These are phyloP conservation scores for Ichneumoninae sp. DNA, from an alignment of 2,888 invertebrate species.

Conservation along the genomic window DNA sequence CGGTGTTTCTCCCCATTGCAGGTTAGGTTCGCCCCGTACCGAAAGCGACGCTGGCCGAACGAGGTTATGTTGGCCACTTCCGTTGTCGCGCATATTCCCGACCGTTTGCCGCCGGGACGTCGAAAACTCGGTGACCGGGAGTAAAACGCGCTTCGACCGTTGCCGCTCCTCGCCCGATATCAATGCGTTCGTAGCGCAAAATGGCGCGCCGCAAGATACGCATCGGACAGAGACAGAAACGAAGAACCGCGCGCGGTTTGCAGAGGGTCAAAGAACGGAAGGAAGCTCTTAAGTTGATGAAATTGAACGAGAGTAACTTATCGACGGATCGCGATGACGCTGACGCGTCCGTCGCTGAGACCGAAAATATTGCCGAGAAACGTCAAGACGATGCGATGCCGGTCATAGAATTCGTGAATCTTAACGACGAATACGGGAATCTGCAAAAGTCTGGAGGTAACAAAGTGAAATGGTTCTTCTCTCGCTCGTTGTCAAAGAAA, in stretches of 20 bases:
- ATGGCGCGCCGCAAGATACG: slow-evolving; percentile 37
- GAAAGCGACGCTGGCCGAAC: background rate
- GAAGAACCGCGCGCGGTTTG: slow-evolving; percentile 9
- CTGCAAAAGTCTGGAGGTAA: slow-evolving; percentile 15
- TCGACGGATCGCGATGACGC: background rate
- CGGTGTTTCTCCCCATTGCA: background rate
- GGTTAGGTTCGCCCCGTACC: background rate
- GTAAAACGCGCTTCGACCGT: background rate
- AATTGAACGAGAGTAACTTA: background rate
- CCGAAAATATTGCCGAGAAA: background rate
- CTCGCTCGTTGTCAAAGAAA: background rate
- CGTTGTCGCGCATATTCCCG: background rate
- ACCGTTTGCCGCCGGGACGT: background rate
- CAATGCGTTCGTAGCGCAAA: slow-evolving; percentile 12
- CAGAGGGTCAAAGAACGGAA: slow-evolving; percentile 10
- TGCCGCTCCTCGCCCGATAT: background rate
- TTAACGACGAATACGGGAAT: background rate
- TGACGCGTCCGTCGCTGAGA: background rate
- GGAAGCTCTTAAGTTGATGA: background rate
- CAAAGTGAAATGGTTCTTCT: background rate
- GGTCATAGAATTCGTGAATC: slow-evolving; percentile 9
- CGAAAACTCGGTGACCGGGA: background rate
- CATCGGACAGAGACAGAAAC: slow-evolving; percentile 39
- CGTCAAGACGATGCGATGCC: slow-evolving; percentile 6
- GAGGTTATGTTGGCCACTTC: slow-evolving; percentile 7